phyloP scores from a whole-genome alignment of 2,113 vertebrate genomes.

The Callospermophilus lateralis region DNA sequence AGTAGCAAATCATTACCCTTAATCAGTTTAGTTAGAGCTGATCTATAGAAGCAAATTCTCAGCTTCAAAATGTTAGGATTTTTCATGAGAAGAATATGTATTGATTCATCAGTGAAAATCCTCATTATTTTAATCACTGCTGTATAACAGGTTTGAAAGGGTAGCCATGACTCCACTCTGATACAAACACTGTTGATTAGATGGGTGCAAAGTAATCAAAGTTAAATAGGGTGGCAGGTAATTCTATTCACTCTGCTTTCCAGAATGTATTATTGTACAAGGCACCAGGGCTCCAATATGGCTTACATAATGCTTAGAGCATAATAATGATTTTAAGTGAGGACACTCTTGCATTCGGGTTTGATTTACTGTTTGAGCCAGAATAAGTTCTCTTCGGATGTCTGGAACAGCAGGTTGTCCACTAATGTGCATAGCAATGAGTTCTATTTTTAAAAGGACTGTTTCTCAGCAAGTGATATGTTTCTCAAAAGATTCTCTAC shows the following conservation, averaged over 20 bases:
- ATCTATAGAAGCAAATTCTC: neutral
- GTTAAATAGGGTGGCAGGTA: neutral
- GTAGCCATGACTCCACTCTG: neutral
- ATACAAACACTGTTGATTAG: neutral
- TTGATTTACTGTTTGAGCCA: slow-evolving; percentile 59
- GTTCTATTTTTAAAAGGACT: slow-evolving; percentile 56
- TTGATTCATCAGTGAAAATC: slow-evolving; percentile 8
- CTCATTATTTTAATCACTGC: slow-evolving; percentile 22
- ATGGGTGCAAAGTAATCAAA: neutral
- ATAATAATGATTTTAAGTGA: slow-evolving; percentile 27
- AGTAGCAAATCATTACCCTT: neutral
- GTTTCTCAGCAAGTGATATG: slow-evolving; percentile 59
- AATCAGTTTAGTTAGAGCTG: neutral
- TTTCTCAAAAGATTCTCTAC: slow-evolving; percentile 63
- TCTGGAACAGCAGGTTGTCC: slow-evolving; percentile 58
- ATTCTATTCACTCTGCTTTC: neutral
- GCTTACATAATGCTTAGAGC: neutral
- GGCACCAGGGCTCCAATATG: neutral
- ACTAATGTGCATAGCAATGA: slow-evolving; percentile 55
- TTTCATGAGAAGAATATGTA: neutral
- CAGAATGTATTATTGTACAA: neutral
- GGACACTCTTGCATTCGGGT: neutral
- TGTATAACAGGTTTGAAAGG: neutral
- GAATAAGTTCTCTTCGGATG: slow-evolving; percentile 10
- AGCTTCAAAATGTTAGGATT: neutral